Evolutionary conservation across 37 sponge, comb jelly and placozoan genomes (phyloP), one percentile per base, ranked within the genome.

Genomic region (Spongilla lacustris): DNA sequence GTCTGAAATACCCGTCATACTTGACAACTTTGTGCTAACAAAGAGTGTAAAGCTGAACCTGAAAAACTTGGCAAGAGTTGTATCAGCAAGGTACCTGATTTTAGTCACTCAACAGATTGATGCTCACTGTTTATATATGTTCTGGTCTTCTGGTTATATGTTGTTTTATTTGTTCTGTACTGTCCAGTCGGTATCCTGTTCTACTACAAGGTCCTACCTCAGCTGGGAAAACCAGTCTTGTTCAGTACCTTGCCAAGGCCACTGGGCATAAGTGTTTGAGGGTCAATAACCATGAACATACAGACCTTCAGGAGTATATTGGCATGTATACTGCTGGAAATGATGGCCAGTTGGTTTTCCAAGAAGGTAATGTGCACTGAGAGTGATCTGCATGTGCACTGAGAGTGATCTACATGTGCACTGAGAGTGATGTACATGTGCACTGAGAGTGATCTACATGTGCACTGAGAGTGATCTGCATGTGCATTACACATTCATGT

Each of bases 261-360:
- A 91, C 96, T 49, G 97, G 99, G 2, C 92, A 95, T 49, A 50
- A 74, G 66, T 93, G 96, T 77, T 33, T 97, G 46, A 74, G 99
- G 25, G 93, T 98, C 74, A 98, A 98, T 74, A 98, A 98, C 78
- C 99, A 98, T 69, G 99, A 98, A 48, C 99, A 98, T 83, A 98
- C 99, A 24, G 99, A 98, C 77, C 92, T 98, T 22, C 99, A 98
- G 86, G 99, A 98, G 85, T 98, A 98, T 78, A 83, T 98, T 36
- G 99, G 99, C 50, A 87, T 92, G 77, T 98, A 98, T 85, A 84
- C 89, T 76, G 87, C 96, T 36, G 84, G 84, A 35, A 50, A 67
- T 9, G 73, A 93, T 8, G 97, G 98, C 36, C 89, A 98, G 83
- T 89, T 98, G 24, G 89, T 88, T 2, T 98, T 98, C 73, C 89